A percentile compares a stretch with the other conserved stretches of the same genome.
Evolutionary conservation across 2,113 vertebrate genomes (phyloP).

Genomic region (Salvelinus alpinus): DNA sequence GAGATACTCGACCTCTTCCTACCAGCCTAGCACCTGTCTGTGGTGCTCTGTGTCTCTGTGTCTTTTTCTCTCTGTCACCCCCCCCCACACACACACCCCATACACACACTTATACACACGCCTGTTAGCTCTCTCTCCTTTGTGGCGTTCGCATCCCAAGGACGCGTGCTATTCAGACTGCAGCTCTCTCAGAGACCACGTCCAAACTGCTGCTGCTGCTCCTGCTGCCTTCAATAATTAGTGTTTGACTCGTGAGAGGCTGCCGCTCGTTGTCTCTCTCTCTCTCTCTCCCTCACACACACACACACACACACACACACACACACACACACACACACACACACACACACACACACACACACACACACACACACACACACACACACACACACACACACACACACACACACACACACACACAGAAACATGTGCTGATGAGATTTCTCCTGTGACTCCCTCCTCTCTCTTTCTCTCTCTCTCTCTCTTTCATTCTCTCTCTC

Average conservation of each 20-base stretch:
- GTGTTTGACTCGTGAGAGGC: conserved; percentile 74
- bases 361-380: conserved; percentile 1
- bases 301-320: neutral
- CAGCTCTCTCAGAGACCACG: conserved; percentile 55
- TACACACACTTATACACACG: neutral
- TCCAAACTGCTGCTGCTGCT: conserved; percentile 55
- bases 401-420: conserved; percentile 16
- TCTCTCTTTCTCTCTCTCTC: too few relatives aligned
- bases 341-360: conserved; percentile 14
- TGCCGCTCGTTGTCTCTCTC: conserved; percentile 49
- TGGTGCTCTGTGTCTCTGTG: conserved; percentile 4
- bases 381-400: neutral
- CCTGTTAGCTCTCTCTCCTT: conserved; percentile 55
- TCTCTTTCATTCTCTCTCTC: accelerated
- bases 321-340: neutral
- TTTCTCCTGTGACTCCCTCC: conserved; percentile 31
- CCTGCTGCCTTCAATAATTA: conserved; percentile 61
- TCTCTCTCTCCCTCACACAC: too few relatives aligned
- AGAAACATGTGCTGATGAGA: conserved; percentile 45
- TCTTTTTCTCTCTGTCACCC: neutral
- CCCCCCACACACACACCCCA: neutral
- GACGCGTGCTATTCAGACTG: conserved; percentile 59
- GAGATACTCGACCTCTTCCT: conserved; percentile 32
- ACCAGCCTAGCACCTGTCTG: conserved; percentile 10
- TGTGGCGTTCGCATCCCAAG: conserved; percentile 64